Base-by-base conservation (phyloP, 2,797 vertebrate genomes). In the Ctenopoma multispine region DNA sequence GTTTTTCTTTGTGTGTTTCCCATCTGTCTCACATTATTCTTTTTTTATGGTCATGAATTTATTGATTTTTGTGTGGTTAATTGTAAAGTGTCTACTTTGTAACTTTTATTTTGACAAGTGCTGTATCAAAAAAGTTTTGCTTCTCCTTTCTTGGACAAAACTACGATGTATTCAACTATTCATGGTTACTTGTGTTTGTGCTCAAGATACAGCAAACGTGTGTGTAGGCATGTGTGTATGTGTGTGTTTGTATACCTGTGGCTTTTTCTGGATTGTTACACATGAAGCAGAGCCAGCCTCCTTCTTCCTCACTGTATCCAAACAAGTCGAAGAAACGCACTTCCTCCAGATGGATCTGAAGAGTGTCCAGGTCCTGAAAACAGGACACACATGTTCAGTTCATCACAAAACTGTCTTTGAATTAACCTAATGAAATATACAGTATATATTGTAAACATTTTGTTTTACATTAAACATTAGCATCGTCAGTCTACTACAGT, bases 191-290 rank as follows among this genome's bases (percentile, higher is more conserved):
- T 56, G 29, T 3, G 17, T 2, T 8, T 38, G n/a, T 57, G 18
- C 41, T 11, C 5, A 10, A 38, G 36, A 38, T 7, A 31, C 29
- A 31, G 29, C 29, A 31, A 31, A n/a, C n/a, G 44, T 44, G 46
- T 44, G 70, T 72, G 73, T 59, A 46, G 44, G 66, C 65, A 63
- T 47, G 44, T n/a, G n/a, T n/a, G n/a, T n/a, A n/a, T 47, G 57
- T 44, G 69, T 58, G 34, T 49, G 21, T 59, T 18, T 55, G 23
- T 80, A 85, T 90, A 99, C 97, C 96, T 65, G 96, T 91, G 41
- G 97, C 97, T 84, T 94, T 98, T 73, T 99, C 97, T 0, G 98
- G 97, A 89, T 99, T 96, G 91, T 98, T 99, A 76, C 97, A 99
- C 98, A 99, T 99, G 92, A 98, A 99, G 87, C 97, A 99, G 12